Percentiles rank a stretch among this genome's conserved stretches.
phyloP scores from a whole-genome alignment of 2,113 vertebrate species.

The Ia io region DNA sequence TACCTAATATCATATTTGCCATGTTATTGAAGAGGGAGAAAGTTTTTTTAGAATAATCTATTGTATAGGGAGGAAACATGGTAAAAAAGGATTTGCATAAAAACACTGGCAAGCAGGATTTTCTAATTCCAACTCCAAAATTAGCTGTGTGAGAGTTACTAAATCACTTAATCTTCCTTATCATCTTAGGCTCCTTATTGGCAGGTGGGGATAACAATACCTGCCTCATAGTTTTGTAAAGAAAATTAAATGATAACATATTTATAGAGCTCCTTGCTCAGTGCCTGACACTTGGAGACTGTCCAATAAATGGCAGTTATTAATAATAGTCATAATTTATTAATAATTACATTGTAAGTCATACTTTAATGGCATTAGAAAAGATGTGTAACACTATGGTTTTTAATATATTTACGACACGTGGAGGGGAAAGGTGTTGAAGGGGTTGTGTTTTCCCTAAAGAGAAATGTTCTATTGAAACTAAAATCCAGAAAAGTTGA shows the following conservation, averaged over 20 bases:
- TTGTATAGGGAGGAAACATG: neutral
- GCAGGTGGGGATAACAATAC: neutral
- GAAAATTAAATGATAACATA: neutral
- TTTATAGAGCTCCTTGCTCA: neutral
- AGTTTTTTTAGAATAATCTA: neutral
- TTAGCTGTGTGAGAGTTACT: neutral
- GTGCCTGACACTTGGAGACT: neutral
- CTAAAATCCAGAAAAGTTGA: neutral
- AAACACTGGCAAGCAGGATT: neutral
- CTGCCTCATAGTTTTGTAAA: neutral
- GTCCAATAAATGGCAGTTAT: neutral
- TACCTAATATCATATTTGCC: neutral
- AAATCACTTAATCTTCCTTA: neutral
- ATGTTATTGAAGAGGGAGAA: neutral
- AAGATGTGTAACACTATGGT: neutral
- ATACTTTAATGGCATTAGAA: neutral
- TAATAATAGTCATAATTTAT: neutral
- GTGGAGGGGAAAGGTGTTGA: neutral
- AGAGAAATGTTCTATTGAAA: neutral
- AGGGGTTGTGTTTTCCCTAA: neutral
- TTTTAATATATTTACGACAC: neutral
- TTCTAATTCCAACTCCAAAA: neutral
- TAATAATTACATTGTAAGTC: neutral
- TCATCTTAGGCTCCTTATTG: neutral
- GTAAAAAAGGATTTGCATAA: neutral